Conservation (phyloP, 2,888 invertebrate species). For the Noctua comes region DNA sequence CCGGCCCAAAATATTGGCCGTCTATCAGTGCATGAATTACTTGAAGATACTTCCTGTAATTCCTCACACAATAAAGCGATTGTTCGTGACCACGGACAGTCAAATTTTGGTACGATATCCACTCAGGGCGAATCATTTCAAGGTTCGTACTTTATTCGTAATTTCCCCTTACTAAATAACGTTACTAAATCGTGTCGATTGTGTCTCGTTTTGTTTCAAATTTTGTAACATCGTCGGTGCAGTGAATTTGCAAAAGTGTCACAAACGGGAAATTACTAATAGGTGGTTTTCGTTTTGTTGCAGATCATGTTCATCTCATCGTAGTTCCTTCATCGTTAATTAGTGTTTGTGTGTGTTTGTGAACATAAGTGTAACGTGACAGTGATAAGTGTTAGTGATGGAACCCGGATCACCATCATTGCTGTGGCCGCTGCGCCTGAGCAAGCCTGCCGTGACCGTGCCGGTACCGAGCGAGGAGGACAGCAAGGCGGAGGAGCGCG, state of each 20-base stretch:
- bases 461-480: slow-evolving; percentile 76
- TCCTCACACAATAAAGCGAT: slow-evolving; percentile 81
- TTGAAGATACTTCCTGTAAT: slow-evolving; percentile 86
- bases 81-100: slow-evolving; percentile 87
- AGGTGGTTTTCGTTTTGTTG: slow-evolving; percentile 81
- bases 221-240: slow-evolving; percentile 81
- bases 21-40: slow-evolving; percentile 88
- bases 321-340: slow-evolving; percentile 86
- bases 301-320: slow-evolving; percentile 90
- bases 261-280: slow-evolving; percentile 74
- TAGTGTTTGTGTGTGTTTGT: slow-evolving; percentile 87
- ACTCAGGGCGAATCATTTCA: slow-evolving; percentile 90
- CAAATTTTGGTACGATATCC: slow-evolving; percentile 91
- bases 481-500: slow-evolving; percentile 84
- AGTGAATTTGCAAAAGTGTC: slow-evolving; percentile 73
- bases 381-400: slow-evolving; percentile 86
- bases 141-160: slow-evolving; percentile 89
- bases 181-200: slow-evolving; percentile 78
- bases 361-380: slow-evolving; percentile 84
- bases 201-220: slow-evolving; percentile 77
- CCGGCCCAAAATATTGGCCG: slow-evolving; percentile 91
- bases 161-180: slow-evolving; percentile 88
- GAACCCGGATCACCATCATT: slow-evolving; percentile 88
- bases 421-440: slow-evolving; percentile 88
- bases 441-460: slow-evolving; percentile 82